Evolutionary conservation across 2,888 invertebrate species (phyloP).

Genomic region (Polymixis flavicincta): DNA sequence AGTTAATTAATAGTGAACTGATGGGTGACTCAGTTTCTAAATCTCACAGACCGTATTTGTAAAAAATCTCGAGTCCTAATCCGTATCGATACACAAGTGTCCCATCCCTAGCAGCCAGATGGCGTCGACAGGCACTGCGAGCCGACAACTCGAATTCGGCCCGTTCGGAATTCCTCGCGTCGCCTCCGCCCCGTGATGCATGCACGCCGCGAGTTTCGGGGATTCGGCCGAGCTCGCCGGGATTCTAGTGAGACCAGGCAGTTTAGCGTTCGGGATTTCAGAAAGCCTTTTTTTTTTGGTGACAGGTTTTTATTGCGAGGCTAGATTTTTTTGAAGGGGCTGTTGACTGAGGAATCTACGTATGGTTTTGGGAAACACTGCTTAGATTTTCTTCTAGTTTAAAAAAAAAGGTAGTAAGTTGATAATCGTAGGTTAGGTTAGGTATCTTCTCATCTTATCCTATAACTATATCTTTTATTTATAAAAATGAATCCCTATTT

Average conservation of each 20-base stretch:
- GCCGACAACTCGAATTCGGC: slow-evolving; percentile 84
- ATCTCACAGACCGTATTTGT: not conserved
- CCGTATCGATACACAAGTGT: slow-evolving; percentile 58
- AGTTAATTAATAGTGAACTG: no score
- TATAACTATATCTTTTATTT: no score
- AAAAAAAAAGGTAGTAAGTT: no score
- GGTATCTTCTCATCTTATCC: no score
- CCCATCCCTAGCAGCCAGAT: slow-evolving; percentile 82
- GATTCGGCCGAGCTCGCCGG: slow-evolving; percentile 57
- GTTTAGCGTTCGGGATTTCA: slow-evolving; percentile 16
- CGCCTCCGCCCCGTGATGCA: slow-evolving; percentile 85
- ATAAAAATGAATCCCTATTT: no score
- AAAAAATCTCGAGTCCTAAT: not conserved
- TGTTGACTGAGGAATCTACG: not conserved
- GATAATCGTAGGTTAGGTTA: no score
- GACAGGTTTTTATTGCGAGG: not conserved
- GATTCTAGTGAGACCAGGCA: slow-evolving; percentile 32
- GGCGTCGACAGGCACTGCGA: slow-evolving; percentile 86
- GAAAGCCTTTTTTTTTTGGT: not conserved
- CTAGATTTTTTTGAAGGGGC: not conserved
- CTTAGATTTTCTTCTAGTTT: not conserved
- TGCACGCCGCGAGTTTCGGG: slow-evolving; percentile 71
- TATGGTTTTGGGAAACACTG: not conserved
- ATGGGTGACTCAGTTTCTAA: not conserved
- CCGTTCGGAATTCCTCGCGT: slow-evolving; percentile 85